Evolutionary conservation across 2,113 vertebrate species (phyloP), one percentile per base, ranked within the genome.

Genomic region (Megaleporinus macrocephalus): DNA sequence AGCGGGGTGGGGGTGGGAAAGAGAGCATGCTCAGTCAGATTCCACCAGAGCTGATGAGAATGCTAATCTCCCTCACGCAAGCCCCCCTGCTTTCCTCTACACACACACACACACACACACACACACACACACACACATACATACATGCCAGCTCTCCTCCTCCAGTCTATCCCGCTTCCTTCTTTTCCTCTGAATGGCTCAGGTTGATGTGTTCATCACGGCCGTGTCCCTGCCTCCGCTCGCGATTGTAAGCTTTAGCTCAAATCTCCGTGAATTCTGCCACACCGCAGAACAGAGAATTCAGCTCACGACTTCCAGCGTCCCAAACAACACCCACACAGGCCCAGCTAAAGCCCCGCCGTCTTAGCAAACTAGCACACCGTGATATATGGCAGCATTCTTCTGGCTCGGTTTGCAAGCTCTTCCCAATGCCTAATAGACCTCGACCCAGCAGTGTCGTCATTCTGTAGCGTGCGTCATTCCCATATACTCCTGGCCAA

Each of bases 31-130:
- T 80, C 81, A 89, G 91, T 91, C 83, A 88, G 91, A 92, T 93
- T 93, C 91, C 88, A 91, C 85, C 76, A 80, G 87, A 84, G 87
- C 89, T 92, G 91, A 92, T 89, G 90, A 90, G 92, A 93, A 92
- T 92, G 89, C 90, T 93, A 93, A 93, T 94, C 89, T 89, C 63
- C 70, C 75, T 66, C 78, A 76, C 76, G 68, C 49, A 85, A 90
- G 80, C 87, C 74, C 72, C 74, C 53, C 63, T 63, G 1, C 71
- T 30, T 27, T 70, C 76, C 57, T 16, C 29, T 57, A 55, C 63
- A 24, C 82, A 59, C 76, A 44, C n/a, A n/a, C n/a, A n/a, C n/a
- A n/a, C n/a, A n/a, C n/a, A n/a, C n/a, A n/a, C n/a, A n/a, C n/a
- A n/a, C 49, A 10, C 78, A 73, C 75, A 57, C 83, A 74, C n/a